phyloP scores from a whole-genome alignment of 2,113 vertebrate species.

The Holacanthus passer region DNA sequence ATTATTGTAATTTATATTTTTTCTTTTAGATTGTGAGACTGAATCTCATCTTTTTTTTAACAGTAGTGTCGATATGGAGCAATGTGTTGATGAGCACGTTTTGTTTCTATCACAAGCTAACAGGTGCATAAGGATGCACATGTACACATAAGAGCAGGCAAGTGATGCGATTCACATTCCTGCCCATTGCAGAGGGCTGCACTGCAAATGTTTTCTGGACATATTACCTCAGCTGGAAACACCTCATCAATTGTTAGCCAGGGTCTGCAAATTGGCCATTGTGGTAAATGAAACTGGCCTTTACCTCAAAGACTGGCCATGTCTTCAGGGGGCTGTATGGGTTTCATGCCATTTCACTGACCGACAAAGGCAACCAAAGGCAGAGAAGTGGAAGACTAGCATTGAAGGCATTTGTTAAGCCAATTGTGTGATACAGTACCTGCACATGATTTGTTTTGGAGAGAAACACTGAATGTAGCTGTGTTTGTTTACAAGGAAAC shows the following conservation, averaged over 20 bases:
- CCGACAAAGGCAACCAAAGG: background rate
- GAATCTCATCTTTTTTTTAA: background rate
- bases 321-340: background rate
- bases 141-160: background rate
- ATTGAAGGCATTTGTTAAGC: background rate
- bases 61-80: background rate
- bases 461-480: background rate
- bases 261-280: background rate
- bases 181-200: background rate
- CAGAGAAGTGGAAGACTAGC: background rate
- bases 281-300: background rate
- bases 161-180: background rate
- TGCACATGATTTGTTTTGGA: background rate
- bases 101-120: background rate
- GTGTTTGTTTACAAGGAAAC: slow-evolving; percentile 20
- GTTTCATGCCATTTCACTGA: background rate
- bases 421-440: background rate
- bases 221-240: background rate
- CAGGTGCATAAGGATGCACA: background rate
- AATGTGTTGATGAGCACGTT: background rate
- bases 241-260: background rate
- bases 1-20: too few species aligned
- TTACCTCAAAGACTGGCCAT: background rate
- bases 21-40: background rate
- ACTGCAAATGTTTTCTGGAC: background rate